These are phyloP conservation scores for Drosophila histrio DNA, from an alignment of 2,888 invertebrate genomes.

Conservation along the genomic window DNA sequence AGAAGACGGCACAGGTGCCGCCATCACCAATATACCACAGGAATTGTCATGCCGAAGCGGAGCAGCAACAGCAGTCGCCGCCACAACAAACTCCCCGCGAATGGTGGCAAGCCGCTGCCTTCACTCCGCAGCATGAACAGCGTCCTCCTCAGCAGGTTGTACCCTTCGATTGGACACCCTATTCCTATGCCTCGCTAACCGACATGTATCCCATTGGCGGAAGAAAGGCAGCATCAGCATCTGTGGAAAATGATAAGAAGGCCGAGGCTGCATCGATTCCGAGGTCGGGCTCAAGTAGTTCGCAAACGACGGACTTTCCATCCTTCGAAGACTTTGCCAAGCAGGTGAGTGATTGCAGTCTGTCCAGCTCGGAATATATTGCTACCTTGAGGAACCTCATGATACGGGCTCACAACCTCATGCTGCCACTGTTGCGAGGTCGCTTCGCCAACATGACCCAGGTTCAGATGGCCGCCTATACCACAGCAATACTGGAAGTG, in stretches of 20 bases:
- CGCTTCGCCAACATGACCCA: conserved; percentile 48
- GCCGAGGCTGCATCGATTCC: neutral
- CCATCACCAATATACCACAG: neutral
- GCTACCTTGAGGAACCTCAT: conserved; percentile 54
- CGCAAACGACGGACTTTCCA: neutral
- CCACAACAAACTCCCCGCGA: neutral
- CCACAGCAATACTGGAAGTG: conserved; percentile 43
- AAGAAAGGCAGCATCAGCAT: no score
- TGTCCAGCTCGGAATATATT: conserved; percentile 52
- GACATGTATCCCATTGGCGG: neutral
- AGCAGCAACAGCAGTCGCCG: neutral
- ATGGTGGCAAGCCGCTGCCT: conserved; percentile 32
- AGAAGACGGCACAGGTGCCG: neutral
- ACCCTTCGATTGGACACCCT: conserved; percentile 22
- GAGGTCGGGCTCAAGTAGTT: neutral
- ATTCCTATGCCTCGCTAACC: conserved; percentile 14
- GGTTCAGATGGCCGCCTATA: conserved; percentile 57
- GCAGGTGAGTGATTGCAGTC: conserved; percentile 30
- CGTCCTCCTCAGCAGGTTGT: neutral
- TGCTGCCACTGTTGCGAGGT: conserved; percentile 53
- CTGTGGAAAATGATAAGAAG: neutral
- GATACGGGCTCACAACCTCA: conserved; percentile 57
- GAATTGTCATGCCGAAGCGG: neutral
- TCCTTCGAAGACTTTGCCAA: conserved; percentile 46
- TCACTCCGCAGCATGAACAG: conserved; percentile 14